Evolutionary conservation across 2,113 vertebrate species (phyloP).

Genomic region (Lota lota): DNA sequence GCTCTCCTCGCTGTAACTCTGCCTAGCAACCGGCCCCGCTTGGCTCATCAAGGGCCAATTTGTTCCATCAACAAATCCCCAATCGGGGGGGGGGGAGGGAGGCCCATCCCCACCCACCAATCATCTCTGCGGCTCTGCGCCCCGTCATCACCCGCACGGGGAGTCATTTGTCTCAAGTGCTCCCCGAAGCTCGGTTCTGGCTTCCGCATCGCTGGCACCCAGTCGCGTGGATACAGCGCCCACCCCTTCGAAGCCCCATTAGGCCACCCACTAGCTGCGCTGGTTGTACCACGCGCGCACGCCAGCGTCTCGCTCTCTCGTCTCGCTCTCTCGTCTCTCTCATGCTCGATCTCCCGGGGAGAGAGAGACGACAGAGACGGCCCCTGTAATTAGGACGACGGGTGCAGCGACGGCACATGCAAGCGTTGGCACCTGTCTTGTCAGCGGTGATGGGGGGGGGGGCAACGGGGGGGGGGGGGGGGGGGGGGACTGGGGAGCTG

Average conservation of each 20-base stretch:
- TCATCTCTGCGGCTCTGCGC: slow-evolving; percentile 21
- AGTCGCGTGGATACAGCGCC: slow-evolving; percentile 28
- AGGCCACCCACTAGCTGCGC: slow-evolving; percentile 49
- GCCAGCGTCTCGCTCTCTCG: no score
- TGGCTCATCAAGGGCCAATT: slow-evolving; percentile 28
- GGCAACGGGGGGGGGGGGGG: no score
- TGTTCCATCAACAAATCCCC: slow-evolving; percentile 27
- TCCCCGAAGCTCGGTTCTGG: slow-evolving; percentile 29
- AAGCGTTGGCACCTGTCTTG: no score
- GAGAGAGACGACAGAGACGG: no score
- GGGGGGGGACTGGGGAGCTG: no score
- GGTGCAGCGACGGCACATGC: no score
- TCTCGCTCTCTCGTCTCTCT: no score
- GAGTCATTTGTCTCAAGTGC: slow-evolving; percentile 12
- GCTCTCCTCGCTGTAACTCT: slow-evolving; percentile 22
- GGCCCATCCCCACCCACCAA: no score
- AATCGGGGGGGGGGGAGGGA: slow-evolving; percentile 32
- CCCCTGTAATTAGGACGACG: no score
- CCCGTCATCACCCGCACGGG: slow-evolving; percentile 44
- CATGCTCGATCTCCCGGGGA: no score
- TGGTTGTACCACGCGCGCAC: slow-evolving; percentile 38
- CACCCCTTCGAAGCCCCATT: slow-evolving; percentile 32
- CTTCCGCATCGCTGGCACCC: slow-evolving; percentile 36
- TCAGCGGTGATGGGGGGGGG: no score
- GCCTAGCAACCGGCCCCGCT: slow-evolving; percentile 50